Conservation (phyloP, 1,140 invertebrate genomes). For the Listronotus oregonensis region DNA sequence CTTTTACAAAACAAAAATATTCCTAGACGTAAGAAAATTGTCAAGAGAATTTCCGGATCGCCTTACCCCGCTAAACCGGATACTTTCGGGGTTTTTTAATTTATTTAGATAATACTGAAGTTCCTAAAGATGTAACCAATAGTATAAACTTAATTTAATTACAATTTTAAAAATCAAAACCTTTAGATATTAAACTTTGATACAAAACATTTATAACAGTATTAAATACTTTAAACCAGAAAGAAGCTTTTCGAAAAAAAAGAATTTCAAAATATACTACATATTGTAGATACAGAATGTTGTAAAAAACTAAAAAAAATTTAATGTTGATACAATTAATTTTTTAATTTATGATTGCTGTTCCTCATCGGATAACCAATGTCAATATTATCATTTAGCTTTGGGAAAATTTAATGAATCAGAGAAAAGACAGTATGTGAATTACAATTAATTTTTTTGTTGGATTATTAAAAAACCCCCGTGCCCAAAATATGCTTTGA, state of each 20-base stretch:
- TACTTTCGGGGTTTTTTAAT: conserved; percentile 43
- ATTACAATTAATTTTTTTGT: conserved; percentile 52
- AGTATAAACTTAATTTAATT: conserved; percentile 23
- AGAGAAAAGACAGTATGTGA: conserved; percentile 36
- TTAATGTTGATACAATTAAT: conserved; percentile 41
- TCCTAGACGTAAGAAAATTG: conserved; percentile 12
- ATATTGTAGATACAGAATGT: conserved; percentile 45
- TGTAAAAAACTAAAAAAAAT: conserved; percentile 30
- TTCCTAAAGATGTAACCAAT: not conserved
- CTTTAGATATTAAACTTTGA: conserved; percentile 23
- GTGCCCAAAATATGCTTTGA: conserved; percentile 41
- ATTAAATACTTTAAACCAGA: conserved; percentile 32
- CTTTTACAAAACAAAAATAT: too few relatives aligned
- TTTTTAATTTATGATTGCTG: conserved; percentile 43
- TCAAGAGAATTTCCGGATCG: conserved; percentile 35
- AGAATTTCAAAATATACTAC: conserved; percentile 36
- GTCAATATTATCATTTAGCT: conserved; percentile 44
- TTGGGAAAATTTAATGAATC: conserved; percentile 38
- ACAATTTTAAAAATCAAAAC: conserved; percentile 4
- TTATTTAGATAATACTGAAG: conserved; percentile 40
- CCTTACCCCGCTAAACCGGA: conserved; percentile 33
- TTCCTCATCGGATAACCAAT: conserved; percentile 44
- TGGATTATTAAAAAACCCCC: conserved; percentile 48
- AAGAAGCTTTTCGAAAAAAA: conserved; percentile 28
- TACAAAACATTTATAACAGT: conserved; percentile 14